Evolutionary conservation across 1,140 invertebrate species (phyloP).

Genomic region (Tetraneura akinire): DNA sequence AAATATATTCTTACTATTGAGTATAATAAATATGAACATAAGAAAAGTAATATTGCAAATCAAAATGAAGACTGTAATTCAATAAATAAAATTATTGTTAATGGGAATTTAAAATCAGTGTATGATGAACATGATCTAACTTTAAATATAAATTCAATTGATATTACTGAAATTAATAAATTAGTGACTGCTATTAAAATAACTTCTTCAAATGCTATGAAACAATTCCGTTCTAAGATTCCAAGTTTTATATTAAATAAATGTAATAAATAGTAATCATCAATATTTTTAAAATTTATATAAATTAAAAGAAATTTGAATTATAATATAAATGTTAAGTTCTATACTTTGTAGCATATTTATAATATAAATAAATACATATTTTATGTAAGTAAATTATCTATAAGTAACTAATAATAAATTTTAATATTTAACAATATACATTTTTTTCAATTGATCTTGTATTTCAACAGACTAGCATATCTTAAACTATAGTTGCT

Average conservation of each 20-base stretch:
- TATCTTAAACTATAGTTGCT: too few relatives aligned
- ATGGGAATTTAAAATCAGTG: not conserved
- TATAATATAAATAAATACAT: too few relatives aligned
- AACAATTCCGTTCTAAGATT: not conserved
- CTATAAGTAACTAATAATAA: too few relatives aligned
- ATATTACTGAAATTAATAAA: not conserved
- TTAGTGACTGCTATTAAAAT: not conserved
- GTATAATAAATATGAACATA: not conserved
- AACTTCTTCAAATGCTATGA: not conserved
- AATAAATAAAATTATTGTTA: not conserved
- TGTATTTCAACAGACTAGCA: too few relatives aligned
- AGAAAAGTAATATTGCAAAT: not conserved
- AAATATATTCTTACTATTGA: slow-evolving; percentile 27
- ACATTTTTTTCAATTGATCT: too few relatives aligned
- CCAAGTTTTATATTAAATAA: not conserved
- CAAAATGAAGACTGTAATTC: not conserved
- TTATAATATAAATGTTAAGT: too few relatives aligned
- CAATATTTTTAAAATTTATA: not conserved
- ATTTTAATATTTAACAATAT: too few relatives aligned
- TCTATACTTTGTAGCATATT: too few relatives aligned
- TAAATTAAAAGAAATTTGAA: too few relatives aligned
- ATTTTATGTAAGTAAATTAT: too few relatives aligned
- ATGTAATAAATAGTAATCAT: not conserved
- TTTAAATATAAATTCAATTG: slow-evolving; percentile 7
- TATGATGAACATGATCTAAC: slow-evolving; percentile 41